These are phyloP conservation scores for Myxocyprinus asiaticus DNA, from an alignment of 2,113 vertebrate genomes.

Conservation along the genomic window DNA sequence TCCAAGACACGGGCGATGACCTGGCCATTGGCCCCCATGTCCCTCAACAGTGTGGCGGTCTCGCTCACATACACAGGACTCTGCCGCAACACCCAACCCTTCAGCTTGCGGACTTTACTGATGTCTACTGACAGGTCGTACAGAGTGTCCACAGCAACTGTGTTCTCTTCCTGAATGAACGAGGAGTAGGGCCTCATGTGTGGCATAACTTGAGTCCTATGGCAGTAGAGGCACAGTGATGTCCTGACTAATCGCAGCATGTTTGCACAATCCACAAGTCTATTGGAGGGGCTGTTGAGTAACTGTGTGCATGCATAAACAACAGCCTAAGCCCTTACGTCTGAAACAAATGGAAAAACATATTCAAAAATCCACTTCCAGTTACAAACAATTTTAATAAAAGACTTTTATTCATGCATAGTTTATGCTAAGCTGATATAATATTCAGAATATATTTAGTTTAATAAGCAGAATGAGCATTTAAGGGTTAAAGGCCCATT, in stretches of 20 bases:
- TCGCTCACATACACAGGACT: conserved; percentile 79
- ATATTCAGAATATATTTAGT: no score
- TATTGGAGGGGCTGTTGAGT: neutral
- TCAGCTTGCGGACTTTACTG: conserved; percentile 83
- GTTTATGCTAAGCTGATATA: neutral
- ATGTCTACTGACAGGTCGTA: conserved; percentile 81
- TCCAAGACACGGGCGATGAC: conserved; percentile 81
- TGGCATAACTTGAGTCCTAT: conserved; percentile 23
- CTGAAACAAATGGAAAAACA: conserved; percentile 5
- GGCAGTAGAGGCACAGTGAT: conserved; percentile 62
- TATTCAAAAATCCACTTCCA: neutral
- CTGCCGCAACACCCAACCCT: conserved; percentile 85
- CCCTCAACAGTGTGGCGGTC: conserved; percentile 75
- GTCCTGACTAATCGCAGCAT: conserved; percentile 67
- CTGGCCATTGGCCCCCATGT: conserved; percentile 77
- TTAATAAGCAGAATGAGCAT: no score
- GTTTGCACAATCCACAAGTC: conserved; percentile 36
- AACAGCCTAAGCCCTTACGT: neutral
- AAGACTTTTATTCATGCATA: neutral
- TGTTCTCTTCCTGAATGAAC: conserved; percentile 75
- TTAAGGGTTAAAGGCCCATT: neutral
- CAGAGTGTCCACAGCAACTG: conserved; percentile 77
- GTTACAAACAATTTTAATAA: neutral
- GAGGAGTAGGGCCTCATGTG: conserved; percentile 52
- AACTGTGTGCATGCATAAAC: neutral